Evolutionary conservation across 2,113 vertebrate genomes (phyloP).

Genomic region (Porphyrio hochstetteri): DNA sequence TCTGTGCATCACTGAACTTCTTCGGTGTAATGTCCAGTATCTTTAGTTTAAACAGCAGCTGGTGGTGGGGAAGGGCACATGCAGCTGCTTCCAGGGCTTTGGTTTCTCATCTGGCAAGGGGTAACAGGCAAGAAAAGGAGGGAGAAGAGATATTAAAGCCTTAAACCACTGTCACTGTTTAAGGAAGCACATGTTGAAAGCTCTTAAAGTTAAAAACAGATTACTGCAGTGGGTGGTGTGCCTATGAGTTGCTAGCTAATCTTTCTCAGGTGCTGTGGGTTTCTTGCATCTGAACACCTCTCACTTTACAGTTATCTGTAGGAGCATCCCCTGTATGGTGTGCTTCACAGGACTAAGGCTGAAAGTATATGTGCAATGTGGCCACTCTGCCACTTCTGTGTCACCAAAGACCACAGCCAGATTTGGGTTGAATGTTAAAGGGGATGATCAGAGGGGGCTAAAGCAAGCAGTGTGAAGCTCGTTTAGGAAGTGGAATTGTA

Average conservation of each 20-base stretch:
- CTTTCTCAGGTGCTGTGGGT: neutral
- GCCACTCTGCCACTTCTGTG: neutral
- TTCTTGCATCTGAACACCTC: neutral
- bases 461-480: neutral
- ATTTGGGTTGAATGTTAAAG: neutral
- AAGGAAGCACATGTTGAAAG: neutral
- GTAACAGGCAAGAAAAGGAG: neutral
- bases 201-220: neutral
- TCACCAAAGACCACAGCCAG: neutral
- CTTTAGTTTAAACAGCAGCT: neutral
- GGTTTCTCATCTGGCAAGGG: neutral
- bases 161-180: neutral
- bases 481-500: neutral
- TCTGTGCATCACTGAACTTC: neutral
- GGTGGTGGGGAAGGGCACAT: neutral
- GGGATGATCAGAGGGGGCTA: neutral
- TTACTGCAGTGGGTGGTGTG: neutral
- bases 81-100: neutral
- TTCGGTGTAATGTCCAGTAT: neutral
- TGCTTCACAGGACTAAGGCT: neutral
- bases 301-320: accelerated
- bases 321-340: neutral
- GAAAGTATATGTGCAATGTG: neutral
- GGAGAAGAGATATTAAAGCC: neutral
- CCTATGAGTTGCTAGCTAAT: neutral